These are phyloP conservation scores for Dione vanillae DNA, from an alignment of 2,888 invertebrate species.

Conservation along the genomic window DNA sequence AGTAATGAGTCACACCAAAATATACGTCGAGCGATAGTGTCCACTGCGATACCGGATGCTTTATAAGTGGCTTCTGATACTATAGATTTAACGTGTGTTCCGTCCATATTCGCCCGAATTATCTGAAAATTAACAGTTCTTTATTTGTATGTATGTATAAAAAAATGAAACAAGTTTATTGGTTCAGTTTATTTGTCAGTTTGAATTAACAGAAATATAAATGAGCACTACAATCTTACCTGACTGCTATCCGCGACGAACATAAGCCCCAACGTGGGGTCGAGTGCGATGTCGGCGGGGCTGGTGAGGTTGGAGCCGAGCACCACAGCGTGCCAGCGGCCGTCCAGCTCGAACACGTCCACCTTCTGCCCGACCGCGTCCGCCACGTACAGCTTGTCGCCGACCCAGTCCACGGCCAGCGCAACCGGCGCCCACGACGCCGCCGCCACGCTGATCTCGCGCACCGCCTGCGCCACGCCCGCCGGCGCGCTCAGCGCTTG, in stretches of 20 bases:
- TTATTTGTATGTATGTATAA: too few species aligned
- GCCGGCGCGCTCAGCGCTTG: slow-evolving; percentile 80
- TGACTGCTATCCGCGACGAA: slow-evolving; percentile 94
- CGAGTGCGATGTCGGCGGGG: slow-evolving; percentile 96
- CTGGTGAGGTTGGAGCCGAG: slow-evolving; percentile 95
- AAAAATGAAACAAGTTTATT: too few species aligned
- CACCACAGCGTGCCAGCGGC: slow-evolving; percentile 94
- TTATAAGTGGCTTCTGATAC: slow-evolving; percentile 97
- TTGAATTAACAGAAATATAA: too few species aligned
- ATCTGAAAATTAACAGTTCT: slow-evolving; percentile 67
- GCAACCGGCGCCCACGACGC: slow-evolving; percentile 96
- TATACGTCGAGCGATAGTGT: slow-evolving; percentile 94
- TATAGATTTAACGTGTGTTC: slow-evolving; percentile 91
- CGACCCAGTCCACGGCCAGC: slow-evolving; percentile 98
- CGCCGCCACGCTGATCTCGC: slow-evolving; percentile 84
- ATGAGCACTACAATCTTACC: slow-evolving; percentile 63
- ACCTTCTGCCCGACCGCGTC: slow-evolving; percentile 96
- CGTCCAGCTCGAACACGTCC: slow-evolving; percentile 95
- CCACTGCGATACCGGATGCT: slow-evolving; percentile 95
- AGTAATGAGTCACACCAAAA: slow-evolving; percentile 98
- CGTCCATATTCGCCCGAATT: slow-evolving; percentile 97
- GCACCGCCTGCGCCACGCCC: slow-evolving; percentile 67
- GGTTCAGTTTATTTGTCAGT: too few species aligned
- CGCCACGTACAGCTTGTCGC: slow-evolving; percentile 97
- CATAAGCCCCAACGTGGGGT: slow-evolving; percentile 95